Base-by-base conservation (phyloP, 53 echinoderm and acorn worm genomes). In the Zoroaster sp. region DNA sequence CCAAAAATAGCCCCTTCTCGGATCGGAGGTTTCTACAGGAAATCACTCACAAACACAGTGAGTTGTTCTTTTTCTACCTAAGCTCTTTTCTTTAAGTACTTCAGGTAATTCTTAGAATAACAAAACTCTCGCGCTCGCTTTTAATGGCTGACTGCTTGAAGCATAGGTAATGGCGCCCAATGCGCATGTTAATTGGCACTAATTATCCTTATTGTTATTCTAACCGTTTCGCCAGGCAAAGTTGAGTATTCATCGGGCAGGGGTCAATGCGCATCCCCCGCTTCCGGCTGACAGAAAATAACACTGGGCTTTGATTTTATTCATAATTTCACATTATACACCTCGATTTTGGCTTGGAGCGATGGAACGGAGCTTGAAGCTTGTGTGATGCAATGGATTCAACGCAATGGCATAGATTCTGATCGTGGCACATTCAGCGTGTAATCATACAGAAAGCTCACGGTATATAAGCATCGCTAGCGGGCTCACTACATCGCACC, bases 121-220 rank as follows among this genome's bases (percentile, higher is more conserved):
- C 85, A 85, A 47, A 35, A 85, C 46, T 37, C 47, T 70, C 51
- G 85, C 47, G 36, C 71, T 85, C 10, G 71, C 30, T 37, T 40
- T 74, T 38, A 74, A 74, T 35, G 34, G 21, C 70, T 47, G 85
- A 42, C 85, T 85, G 85, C 70, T 85, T 70, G 67, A 35, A 66
- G 67, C 30, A 10, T 69, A 70, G 51, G 71, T 71, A 69, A 85
- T 71, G 85, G 85, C 85, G 85, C 85, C 85, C 71, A 70, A 38
- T 85, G 89, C 80, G 90, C 94, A 90, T 92, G 92, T 94, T 94
- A 94, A 94, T 94, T 91, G 94, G 87, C 94, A 89, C 94, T 94
- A 94, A 94, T 94, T 94, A 94, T 92, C 79, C 40, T 76, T 81
- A 90, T 94, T 94, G 94, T 94, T 83, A 73, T 82, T 74, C 85